Conservation (phyloP, 1,140 invertebrate species). For the Brachionus koreanus region DNA sequence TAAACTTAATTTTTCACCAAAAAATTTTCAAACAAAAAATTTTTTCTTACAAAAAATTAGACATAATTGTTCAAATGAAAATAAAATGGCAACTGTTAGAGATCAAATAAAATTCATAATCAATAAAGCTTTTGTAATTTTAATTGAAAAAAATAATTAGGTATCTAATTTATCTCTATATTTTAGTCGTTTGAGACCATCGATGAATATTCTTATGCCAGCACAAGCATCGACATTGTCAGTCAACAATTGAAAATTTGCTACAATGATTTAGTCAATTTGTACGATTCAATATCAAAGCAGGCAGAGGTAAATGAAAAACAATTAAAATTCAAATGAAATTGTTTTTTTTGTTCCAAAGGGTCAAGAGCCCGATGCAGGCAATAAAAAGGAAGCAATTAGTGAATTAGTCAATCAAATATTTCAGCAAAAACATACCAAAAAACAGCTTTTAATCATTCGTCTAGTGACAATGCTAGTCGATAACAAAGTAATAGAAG, state of each 20-base stretch:
- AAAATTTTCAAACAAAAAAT: background rate
- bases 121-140: conserved; percentile 27
- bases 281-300: background rate
- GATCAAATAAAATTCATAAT: conserved; percentile 12
- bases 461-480: background rate
- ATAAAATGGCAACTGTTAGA: background rate
- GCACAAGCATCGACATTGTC: background rate
- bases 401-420: conserved; percentile 13
- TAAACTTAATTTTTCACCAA: background rate
- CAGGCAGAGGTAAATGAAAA: background rate
- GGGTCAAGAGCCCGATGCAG: background rate
- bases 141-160: background rate
- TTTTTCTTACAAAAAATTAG: background rate
- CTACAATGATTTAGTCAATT: conserved; percentile 2
- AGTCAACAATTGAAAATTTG: background rate
- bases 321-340: background rate
- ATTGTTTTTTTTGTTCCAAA: background rate
- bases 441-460: conserved; percentile 10
- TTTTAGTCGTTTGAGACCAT: conserved; percentile 28
- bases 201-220: background rate
- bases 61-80: conserved; percentile 19
- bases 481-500: conserved; percentile 1
- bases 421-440: conserved; percentile 25
- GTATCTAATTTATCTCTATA: too few relatives aligned
- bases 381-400: background rate